Percentiles rank a stretch among this genome's conserved stretches.
Conservation (phyloP, 2,888 invertebrate genomes). For the Didymodactylos carnosus region DNA sequence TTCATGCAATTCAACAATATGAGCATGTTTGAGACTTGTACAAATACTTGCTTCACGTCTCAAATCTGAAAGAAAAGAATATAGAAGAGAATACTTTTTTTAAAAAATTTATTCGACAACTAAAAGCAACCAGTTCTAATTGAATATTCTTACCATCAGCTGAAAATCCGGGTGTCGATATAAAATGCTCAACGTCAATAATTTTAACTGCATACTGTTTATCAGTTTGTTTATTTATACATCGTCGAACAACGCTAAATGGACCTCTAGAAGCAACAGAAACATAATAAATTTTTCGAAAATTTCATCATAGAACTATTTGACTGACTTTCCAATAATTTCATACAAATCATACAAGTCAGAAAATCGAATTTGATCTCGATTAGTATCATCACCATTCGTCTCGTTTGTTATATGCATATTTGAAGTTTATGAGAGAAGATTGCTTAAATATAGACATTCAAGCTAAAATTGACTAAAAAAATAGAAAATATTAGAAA, state of each 20-base stretch:
- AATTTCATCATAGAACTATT: background rate
- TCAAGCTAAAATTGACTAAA: no score
- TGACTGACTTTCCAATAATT: background rate
- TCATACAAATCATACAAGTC: background rate
- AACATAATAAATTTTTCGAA: background rate
- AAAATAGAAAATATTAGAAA: no score
- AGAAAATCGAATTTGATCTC: no score
- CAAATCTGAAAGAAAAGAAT: slow-evolving; percentile 49
- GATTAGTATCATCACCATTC: no score
- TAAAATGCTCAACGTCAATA: slow-evolving; percentile 88
- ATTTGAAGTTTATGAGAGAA: no score
- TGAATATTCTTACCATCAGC: slow-evolving; percentile 1
- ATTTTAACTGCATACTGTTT: slow-evolving; percentile 96
- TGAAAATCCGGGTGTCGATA: slow-evolving; percentile 40
- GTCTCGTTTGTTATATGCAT: no score
- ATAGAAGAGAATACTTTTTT: background rate
- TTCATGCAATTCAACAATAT: slow-evolving; percentile 88
- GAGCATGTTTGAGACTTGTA: slow-evolving; percentile 93
- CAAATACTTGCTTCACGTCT: slow-evolving; percentile 79
- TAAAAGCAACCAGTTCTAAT: background rate
- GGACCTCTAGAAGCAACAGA: slow-evolving; percentile 47
- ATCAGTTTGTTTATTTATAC: slow-evolving; percentile 74
- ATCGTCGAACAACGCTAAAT: slow-evolving; percentile 80
- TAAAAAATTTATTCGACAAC: background rate
- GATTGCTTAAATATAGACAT: no score